Conservation (phyloP, 2,888 invertebrate genomes). For the Tipula helvola region DNA sequence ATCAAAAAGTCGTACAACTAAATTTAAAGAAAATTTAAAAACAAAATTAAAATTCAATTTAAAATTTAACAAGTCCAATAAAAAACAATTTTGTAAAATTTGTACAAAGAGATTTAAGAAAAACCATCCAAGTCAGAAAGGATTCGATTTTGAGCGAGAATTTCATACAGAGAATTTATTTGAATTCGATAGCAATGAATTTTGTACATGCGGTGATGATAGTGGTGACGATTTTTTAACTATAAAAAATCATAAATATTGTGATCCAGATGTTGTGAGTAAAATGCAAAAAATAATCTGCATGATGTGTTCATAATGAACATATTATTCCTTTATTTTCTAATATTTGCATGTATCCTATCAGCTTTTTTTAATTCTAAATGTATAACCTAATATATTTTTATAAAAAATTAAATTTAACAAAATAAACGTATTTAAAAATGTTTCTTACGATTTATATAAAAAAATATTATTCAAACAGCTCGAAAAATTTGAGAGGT, state of each 20-base stretch:
- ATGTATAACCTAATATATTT: neutral
- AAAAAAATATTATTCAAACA: neutral
- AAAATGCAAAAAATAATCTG: constrained; percentile 15
- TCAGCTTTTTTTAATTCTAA: neutral
- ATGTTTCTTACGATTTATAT: neutral
- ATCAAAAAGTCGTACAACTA: neutral
- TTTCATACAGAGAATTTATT: constrained; percentile 21
- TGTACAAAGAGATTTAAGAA: constrained; percentile 30
- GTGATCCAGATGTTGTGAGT: constrained; percentile 29
- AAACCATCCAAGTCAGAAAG: constrained; percentile 31
- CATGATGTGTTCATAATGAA: neutral
- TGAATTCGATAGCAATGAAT: constrained; percentile 22
- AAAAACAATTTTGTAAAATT: constrained; percentile 27
- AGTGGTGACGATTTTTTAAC: constrained; percentile 26
- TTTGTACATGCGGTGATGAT: constrained; percentile 25
- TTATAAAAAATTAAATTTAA: neutral
- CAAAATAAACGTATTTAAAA: neutral
- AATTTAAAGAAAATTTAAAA: constrained; percentile 8
- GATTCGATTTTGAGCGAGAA: constrained; percentile 31
- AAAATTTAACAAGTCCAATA: constrained; percentile 22
- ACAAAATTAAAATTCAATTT: constrained; percentile 12
- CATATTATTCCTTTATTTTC: neutral
- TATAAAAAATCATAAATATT: constrained; percentile 32
- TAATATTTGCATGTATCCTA: neutral
- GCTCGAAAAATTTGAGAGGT: too few species aligned